Conservation (phyloP, 2,113 vertebrate species). For the Pungitius pungitius region DNA sequence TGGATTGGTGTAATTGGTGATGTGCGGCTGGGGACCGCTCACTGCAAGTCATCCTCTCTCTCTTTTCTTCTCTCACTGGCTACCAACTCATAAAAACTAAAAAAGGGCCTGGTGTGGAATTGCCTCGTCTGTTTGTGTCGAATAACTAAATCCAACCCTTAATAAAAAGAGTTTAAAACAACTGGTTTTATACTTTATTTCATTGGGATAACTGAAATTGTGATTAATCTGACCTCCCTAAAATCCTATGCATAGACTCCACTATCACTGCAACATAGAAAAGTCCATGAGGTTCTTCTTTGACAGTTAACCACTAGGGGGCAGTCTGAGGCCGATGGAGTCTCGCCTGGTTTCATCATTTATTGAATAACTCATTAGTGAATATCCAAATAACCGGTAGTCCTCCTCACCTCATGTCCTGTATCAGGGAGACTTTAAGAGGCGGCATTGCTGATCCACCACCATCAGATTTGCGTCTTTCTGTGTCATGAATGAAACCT, state of each 20-base stretch:
- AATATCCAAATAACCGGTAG: neutral
- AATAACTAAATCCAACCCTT: neutral
- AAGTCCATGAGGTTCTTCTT: neutral
- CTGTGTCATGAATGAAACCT: constrained; percentile 94
- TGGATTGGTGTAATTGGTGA: neutral
- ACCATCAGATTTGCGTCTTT: constrained; percentile 94
- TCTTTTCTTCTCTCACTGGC: neutral
- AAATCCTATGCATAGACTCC: neutral
- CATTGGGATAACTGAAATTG: neutral
- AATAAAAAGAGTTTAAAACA: neutral
- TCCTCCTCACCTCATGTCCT: constrained; percentile 92
- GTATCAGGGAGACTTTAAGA: constrained; percentile 91
- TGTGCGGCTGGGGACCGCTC: neutral
- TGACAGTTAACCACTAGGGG: constrained; percentile 58
- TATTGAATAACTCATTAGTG: neutral
- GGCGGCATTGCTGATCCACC: constrained; percentile 89
- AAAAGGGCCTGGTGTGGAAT: neutral
- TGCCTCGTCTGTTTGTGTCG: neutral
- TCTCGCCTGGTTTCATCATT: neutral
- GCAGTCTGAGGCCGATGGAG: constrained; percentile 39
- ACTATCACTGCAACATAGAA: neutral
- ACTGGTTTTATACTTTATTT: neutral
- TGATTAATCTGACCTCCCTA: neutral
- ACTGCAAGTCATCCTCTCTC: neutral
- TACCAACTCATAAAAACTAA: neutral